These are phyloP conservation scores for Malurus leucopterus DNA, from an alignment of 2,797 vertebrate species.

Conservation along the genomic window DNA sequence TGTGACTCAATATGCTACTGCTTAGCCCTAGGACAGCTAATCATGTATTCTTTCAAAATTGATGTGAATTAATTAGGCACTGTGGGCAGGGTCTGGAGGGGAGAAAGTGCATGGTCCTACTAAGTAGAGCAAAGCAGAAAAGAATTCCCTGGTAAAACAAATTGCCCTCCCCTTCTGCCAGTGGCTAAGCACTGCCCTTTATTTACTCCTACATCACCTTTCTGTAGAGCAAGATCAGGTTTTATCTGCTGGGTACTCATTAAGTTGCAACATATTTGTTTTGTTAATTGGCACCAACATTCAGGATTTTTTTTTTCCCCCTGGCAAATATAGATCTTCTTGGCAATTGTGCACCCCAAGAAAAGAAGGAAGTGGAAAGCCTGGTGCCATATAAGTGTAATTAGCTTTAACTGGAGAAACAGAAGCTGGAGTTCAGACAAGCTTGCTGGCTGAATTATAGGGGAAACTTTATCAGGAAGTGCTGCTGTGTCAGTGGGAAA, in stretches of 20 bases:
- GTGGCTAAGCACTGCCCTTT: neutral
- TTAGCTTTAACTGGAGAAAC: constrained; percentile 45
- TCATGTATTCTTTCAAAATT: constrained; percentile 58
- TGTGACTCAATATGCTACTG: constrained; percentile 54
- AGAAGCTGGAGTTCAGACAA: constrained; percentile 35
- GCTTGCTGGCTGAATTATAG: constrained; percentile 42
- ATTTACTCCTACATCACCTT: constrained; percentile 15
- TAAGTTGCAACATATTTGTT: constrained; percentile 41
- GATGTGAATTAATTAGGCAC: constrained; percentile 53
- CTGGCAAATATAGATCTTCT: constrained; percentile 29
- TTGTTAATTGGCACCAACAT: constrained; percentile 38
- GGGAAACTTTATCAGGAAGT: constrained; percentile 42
- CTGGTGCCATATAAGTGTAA: neutral
- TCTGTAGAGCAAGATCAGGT: constrained; percentile 5
- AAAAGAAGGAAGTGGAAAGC: constrained; percentile 19
- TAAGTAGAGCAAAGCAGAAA: constrained; percentile 31
- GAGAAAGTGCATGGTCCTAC: constrained; percentile 34
- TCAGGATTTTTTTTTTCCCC: neutral
- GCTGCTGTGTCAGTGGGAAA: constrained; percentile 42
- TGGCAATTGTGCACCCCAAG: constrained; percentile 22
- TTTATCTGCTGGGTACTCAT: neutral
- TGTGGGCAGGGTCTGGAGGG: constrained; percentile 27
- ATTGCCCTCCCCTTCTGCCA: constrained; percentile 2
- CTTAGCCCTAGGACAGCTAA: constrained; percentile 59
- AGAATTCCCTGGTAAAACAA: constrained; percentile 8